These are phyloP conservation scores for Oxyscelio sp. DNA, from an alignment of 2,888 invertebrate genomes.

Conservation along the genomic window DNA sequence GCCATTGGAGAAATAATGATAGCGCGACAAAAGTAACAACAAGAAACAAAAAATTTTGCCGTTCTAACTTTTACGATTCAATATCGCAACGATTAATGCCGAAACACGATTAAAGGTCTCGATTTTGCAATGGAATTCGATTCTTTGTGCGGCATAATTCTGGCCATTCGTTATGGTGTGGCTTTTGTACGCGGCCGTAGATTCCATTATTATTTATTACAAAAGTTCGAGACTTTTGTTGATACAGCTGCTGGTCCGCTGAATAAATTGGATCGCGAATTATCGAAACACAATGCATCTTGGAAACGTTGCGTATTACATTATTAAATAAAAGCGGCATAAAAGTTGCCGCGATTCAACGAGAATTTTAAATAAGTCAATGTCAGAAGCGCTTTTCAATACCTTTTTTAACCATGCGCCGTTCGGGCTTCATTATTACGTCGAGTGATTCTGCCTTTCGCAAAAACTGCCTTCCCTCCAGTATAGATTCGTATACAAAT, in stretches of 20 bases:
- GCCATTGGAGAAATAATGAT: neutral
- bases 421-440: no score
- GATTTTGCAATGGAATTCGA: conserved; percentile 58
- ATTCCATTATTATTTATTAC: conserved; percentile 65
- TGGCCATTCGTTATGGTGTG: conserved; percentile 42
- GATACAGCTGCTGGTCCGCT: conserved; percentile 33
- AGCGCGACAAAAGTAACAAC: neutral
- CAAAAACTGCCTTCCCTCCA: no score
- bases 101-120: conserved; percentile 46
- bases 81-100: conserved; percentile 52
- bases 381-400: neutral
- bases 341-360: neutral
- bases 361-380: conserved; percentile 19
- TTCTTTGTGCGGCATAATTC: conserved; percentile 48
- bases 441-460: no score
- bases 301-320: conserved; percentile 36
- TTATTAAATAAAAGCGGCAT: conserved; percentile 38
- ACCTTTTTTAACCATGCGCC: no score
- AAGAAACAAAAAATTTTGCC: neutral
- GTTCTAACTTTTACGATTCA: no score
- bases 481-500: neutral
- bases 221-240: conserved; percentile 65
- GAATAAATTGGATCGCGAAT: conserved; percentile 50
- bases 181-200: conserved; percentile 40
- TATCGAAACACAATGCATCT: conserved; percentile 46